Base-by-base conservation (phyloP, 2,888 invertebrate genomes). In the Sarcophaga subvicina region DNA sequence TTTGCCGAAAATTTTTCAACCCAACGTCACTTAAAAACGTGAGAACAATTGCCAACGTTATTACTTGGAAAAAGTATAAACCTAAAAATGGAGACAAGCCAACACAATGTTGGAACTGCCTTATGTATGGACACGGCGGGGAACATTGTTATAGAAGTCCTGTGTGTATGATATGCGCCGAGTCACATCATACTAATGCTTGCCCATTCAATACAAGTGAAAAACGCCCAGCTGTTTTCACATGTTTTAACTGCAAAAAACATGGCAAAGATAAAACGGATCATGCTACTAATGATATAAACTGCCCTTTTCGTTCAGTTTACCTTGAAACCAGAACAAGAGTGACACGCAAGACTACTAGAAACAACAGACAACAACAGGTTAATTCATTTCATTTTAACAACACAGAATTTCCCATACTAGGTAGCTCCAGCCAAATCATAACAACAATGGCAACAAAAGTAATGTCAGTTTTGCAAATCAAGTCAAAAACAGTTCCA, bases 201-300 rank as follows among this genome's bases (percentile, higher is more conserved):
- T 62, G 60, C 37, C 63, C 25, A 25, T 63, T 63, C 10, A 25
- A 63, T 20, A 22, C 22, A 22, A 22, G 22, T 22, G 22, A 22
- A 22, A 22, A 22, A 22, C 22, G 22, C 22, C 22, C 22, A 22
- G 22, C 22, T 22, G 22, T 49, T 14, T 78, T 78, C 45, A 22
- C 70, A 10, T 78, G 60, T 25, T 78, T 78, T 47, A 78, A 78
- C 45, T 78, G 78, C 22, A 78, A 78, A 45, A 78, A 78, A 37
- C 67, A 78, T 63, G 69, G 69, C 1, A 78, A 47, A 70, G 22
- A 22, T 22, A 22, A 22, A 22, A 22, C 22, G 78, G 77, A 67
- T 45, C 66, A 60, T 54, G 77, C 67, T 25, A 3, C 25, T 4
- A 77, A 78, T n/a, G 78, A 78, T 54, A 12, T 77, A n/a, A 77